Evolutionary conservation across 2,113 vertebrate species (phyloP).

Genomic region (Narcine bancroftii): DNA sequence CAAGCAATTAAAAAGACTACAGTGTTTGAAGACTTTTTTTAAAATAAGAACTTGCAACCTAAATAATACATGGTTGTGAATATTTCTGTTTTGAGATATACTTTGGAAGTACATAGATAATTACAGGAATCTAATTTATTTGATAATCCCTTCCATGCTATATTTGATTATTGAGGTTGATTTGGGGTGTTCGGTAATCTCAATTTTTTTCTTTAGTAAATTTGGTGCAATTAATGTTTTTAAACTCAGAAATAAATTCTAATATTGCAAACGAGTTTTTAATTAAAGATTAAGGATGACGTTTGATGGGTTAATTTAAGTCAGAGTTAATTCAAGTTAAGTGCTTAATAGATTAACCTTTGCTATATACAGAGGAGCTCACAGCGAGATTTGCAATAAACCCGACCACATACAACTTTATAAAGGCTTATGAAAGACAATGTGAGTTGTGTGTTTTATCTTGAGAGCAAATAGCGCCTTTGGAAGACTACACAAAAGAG

Average conservation of each 20-base stretch:
- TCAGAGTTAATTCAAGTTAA: neutral
- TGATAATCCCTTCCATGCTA: neutral
- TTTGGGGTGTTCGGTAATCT: neutral
- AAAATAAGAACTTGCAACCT: neutral
- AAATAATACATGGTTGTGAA: neutral
- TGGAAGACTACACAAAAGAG: too few species aligned
- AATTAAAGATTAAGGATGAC: neutral
- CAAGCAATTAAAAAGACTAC: neutral
- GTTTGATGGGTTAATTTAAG: neutral
- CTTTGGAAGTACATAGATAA: neutral
- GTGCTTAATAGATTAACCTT: neutral
- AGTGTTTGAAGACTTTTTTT: neutral
- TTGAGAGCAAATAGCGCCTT: too few species aligned
- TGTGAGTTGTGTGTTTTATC: conserved; percentile 12
- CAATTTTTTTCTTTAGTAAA: neutral
- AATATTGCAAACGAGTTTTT: neutral
- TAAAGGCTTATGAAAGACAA: neutral
- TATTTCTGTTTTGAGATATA: neutral
- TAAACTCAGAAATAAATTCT: neutral
- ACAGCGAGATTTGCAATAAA: neutral
- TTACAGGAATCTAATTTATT: neutral
- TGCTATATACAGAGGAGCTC: neutral
- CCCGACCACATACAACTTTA: neutral
- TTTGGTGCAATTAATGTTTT: neutral
- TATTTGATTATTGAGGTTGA: neutral